Evolutionary conservation across 2,113 vertebrate species (phyloP).

Genomic region (Heterocephalus glaber): DNA sequence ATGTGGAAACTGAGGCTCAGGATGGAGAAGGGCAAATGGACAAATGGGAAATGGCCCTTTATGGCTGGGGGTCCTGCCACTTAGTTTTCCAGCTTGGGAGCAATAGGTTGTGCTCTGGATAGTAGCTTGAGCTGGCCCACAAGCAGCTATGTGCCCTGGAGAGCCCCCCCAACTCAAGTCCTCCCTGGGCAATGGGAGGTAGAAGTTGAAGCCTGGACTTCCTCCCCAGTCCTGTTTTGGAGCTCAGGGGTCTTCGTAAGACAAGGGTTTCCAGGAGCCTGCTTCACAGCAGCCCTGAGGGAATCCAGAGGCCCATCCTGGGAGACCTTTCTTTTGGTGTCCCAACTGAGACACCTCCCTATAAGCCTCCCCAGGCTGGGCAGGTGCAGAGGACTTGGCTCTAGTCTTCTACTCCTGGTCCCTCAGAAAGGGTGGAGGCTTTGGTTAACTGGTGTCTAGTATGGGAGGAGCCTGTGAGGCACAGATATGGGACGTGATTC

Average conservation of each 20-base stretch:
- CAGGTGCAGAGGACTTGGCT: background rate
- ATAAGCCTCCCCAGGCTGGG: background rate
- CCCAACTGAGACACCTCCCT: background rate
- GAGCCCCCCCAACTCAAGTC: background rate
- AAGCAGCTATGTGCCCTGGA: background rate
- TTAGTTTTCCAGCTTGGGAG: background rate
- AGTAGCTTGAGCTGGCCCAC: background rate
- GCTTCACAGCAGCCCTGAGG: background rate
- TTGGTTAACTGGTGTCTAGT: constrained; percentile 46
- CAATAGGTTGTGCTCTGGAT: background rate
- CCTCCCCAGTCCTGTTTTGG: background rate
- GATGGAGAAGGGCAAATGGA: background rate
- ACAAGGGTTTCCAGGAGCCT: background rate
- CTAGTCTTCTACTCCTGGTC: background rate
- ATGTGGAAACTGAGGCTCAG: background rate
- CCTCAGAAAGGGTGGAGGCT: background rate
- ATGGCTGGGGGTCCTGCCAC: background rate
- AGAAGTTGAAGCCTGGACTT: background rate
- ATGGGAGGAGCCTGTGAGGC: background rate
- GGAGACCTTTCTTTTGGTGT: background rate
- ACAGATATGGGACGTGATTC: background rate
- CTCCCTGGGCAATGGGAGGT: background rate
- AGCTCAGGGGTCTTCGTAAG: background rate
- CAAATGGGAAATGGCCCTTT: background rate
- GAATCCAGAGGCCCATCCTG: background rate